These are phyloP conservation scores for Typhlomys cinereus DNA, from an alignment of 2,113 vertebrate species.

Conservation along the genomic window DNA sequence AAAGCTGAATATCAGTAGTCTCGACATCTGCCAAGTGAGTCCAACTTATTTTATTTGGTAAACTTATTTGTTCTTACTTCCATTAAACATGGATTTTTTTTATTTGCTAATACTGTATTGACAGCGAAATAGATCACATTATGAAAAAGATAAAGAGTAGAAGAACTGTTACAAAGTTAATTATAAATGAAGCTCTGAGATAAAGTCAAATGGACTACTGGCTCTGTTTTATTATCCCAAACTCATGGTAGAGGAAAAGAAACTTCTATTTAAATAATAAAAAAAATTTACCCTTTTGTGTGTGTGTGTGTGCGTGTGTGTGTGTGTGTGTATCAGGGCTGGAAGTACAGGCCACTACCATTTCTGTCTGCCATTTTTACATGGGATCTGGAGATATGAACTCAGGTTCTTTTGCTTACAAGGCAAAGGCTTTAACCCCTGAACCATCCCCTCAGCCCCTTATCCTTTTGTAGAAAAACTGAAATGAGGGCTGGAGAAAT, in stretches of 20 bases:
- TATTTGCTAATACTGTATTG: neutral
- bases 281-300: no score
- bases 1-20: neutral
- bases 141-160: neutral
- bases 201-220: neutral
- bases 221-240: conserved; percentile 9
- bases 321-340: no score
- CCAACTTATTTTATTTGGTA: neutral
- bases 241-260: neutral
- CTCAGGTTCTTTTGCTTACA: no score
- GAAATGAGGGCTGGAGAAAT: no score
- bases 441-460: neutral
- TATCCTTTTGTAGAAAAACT: no score
- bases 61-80: neutral
- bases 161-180: neutral
- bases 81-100: conserved; percentile 30
- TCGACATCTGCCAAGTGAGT: neutral
- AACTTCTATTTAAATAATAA: neutral
- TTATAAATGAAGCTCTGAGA: neutral
- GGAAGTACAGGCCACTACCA: no score
- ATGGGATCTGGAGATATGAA: no score
- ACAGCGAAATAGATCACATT: neutral
- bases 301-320: no score
- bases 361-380: no score
- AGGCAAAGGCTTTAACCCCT: neutral